These are phyloP conservation scores for Ypsolopha scabrella DNA, from an alignment of 2,888 invertebrate species.

Conservation along the genomic window DNA sequence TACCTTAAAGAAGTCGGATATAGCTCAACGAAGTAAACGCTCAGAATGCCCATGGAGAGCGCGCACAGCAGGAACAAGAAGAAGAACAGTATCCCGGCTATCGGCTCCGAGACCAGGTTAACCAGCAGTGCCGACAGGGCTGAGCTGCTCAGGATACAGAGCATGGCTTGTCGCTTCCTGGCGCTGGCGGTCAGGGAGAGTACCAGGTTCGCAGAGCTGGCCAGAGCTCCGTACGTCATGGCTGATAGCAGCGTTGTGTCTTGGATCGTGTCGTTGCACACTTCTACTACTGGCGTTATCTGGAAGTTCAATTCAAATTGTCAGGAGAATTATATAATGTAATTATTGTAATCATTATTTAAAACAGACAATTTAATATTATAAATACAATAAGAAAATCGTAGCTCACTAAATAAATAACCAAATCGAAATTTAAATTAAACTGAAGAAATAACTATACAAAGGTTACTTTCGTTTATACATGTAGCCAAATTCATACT, in stretches of 20 bases:
- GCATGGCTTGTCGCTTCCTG: slow-evolving; percentile 52
- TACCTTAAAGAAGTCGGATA: slow-evolving; percentile 61
- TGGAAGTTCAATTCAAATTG: slow-evolving; percentile 12
- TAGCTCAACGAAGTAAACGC: slow-evolving; percentile 59
- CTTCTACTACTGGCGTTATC: slow-evolving; percentile 22
- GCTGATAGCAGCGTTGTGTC: slow-evolving; percentile 54
- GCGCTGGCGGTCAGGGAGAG: slow-evolving; percentile 51
- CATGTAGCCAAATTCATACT: too few species aligned
- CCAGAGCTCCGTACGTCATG: slow-evolving; percentile 53
- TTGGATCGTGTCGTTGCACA: slow-evolving; percentile 56
- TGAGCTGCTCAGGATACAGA: slow-evolving; percentile 37
- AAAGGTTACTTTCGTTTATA: too few species aligned
- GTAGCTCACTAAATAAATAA: too few species aligned
- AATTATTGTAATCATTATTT: too few species aligned
- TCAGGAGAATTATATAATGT: too few species aligned
- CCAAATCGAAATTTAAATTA: too few species aligned
- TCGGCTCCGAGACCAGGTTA: slow-evolving; percentile 40
- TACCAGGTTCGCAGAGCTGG: slow-evolving; percentile 45
- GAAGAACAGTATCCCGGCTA: slow-evolving; percentile 57
- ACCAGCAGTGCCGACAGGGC: slow-evolving; percentile 38
- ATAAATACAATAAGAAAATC: too few species aligned
- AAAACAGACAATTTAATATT: too few species aligned
- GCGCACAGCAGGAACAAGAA: slow-evolving; percentile 56
- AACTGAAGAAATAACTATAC: too few species aligned
- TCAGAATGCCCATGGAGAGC: slow-evolving; percentile 54